These are phyloP conservation scores for Thyatira batis DNA, from an alignment of 2,888 invertebrate species.

Conservation along the genomic window DNA sequence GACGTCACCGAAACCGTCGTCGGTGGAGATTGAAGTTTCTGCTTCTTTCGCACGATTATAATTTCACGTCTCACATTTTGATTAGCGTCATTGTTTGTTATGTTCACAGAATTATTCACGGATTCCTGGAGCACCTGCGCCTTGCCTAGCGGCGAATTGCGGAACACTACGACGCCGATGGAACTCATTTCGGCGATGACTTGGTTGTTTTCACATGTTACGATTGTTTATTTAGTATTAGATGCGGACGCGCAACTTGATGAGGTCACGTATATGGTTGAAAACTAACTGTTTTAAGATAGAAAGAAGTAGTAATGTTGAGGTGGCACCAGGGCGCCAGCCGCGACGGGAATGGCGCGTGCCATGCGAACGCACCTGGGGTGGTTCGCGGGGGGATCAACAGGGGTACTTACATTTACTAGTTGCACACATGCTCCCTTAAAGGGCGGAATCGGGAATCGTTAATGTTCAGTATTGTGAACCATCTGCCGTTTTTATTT, in stretches of 20 bases:
- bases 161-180: constrained; percentile 82
- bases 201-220: constrained; percentile 70
- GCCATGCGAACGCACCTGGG: constrained; percentile 78
- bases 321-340: constrained; percentile 77
- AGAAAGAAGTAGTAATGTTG: constrained; percentile 41
- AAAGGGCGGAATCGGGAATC: constrained; percentile 72
- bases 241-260: constrained; percentile 41
- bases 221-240: constrained; percentile 55
- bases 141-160: constrained; percentile 81
- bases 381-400: constrained; percentile 76
- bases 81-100: constrained; percentile 68
- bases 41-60: constrained; percentile 80
- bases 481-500: too few relatives aligned
- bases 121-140: constrained; percentile 85
- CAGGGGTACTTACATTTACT: constrained; percentile 81
- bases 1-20: constrained; percentile 72
- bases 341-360: constrained; percentile 79
- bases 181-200: constrained; percentile 78
- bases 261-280: constrained; percentile 50
- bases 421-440: constrained; percentile 80
- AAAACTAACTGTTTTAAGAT: constrained; percentile 40
- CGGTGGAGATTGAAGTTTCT: constrained; percentile 59
- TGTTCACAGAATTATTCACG: constrained; percentile 83
- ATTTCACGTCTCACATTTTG: constrained; percentile 74
- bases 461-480: constrained; percentile 39